These are phyloP conservation scores for Podocnemis expansa DNA, from an alignment of 2,113 vertebrate species.

Conservation along the genomic window DNA sequence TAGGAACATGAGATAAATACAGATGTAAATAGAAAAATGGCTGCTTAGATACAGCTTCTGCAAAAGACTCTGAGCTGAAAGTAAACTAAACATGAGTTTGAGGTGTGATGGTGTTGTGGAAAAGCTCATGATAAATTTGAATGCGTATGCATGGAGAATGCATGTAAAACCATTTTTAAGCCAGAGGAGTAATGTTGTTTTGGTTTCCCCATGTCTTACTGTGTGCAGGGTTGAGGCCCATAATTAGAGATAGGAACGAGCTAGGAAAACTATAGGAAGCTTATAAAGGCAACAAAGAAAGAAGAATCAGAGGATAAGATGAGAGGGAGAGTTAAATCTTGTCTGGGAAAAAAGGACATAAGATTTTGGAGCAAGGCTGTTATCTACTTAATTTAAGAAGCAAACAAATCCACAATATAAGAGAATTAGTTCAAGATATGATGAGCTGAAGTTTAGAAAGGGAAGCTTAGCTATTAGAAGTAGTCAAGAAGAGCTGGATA, in stretches of 20 bases:
- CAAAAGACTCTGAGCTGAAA: constrained; percentile 59
- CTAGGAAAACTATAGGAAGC: constrained; percentile 45
- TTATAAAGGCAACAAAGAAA: constrained; percentile 19
- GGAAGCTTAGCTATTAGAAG: not conserved
- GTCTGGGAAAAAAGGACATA: not conserved
- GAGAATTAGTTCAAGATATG: not conserved
- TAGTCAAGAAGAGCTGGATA: not conserved
- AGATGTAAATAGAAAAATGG: constrained; percentile 39
- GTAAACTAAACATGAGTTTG: constrained; percentile 66
- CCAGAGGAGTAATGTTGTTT: constrained; percentile 63
- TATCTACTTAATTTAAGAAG: not conserved
- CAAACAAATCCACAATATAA: not conserved
- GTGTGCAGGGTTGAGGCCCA: constrained; percentile 49
- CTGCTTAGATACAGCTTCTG: constrained; percentile 44
- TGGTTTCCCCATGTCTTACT: constrained; percentile 51
- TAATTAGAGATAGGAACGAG: constrained; percentile 14
- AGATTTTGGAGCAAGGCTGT: constrained; percentile 34
- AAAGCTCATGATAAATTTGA: constrained; percentile 64
- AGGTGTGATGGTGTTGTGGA: constrained; percentile 48
- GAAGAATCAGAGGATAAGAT: constrained; percentile 47
- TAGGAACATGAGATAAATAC: constrained; percentile 17
- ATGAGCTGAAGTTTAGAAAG: not conserved
- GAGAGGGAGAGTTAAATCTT: constrained; percentile 18
- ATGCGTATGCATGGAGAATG: constrained; percentile 55
- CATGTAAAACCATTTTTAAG: constrained; percentile 64